Base-by-base conservation (phyloP, 2,113 vertebrate genomes). In the Aphyosemion australe region DNA sequence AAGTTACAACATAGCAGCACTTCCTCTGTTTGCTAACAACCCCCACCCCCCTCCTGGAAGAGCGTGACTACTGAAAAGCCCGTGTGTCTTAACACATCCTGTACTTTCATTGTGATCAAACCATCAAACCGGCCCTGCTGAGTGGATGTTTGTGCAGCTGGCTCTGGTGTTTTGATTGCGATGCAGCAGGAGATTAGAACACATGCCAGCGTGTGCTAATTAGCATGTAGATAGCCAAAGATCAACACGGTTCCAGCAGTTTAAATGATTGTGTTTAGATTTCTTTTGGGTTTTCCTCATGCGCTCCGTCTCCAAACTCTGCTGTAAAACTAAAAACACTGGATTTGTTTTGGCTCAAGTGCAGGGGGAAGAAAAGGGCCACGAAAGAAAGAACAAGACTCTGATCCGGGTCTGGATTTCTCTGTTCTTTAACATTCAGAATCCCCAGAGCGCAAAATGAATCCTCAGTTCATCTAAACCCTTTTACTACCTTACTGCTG, bases 401-500 rank as follows among this genome's bases (percentile, higher is more conserved):
- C n/a, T n/a, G n/a, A n/a, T n/a, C n/a, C n/a, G n/a, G n/a, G n/a
- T n/a, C n/a, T n/a, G 56, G 60, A 42, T 76, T 84, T 78, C 67
- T 82, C 73, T 79, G 46, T 78, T 61, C 45, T 65, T n/a, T n/a
- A n/a, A n/a, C n/a, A n/a, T n/a, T n/a, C n/a, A n/a, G n/a, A n/a
- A 62, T 37, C 52, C 65, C 63, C 51, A 69, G 66, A 65, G 75
- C 83, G 81, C 85, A 76, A 84, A 84, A 83, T 76, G 55, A 65
- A 73, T 80, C 82, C 80, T 83, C 78, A 50, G n/a, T 72, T 92
- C 80, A 83, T 83, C 72, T 83, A 90, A 90, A 92, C 80, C 47
- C 59, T 72, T 60, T 70, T 86, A 80, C n/a, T 92, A 93, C 93
- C 91, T 94, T 77, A 78, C 43, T 50, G 60, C 61, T 56, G 76